Base-by-base conservation (phyloP, 1,140 invertebrate genomes). In the Holcopasites calliopsidis region DNA sequence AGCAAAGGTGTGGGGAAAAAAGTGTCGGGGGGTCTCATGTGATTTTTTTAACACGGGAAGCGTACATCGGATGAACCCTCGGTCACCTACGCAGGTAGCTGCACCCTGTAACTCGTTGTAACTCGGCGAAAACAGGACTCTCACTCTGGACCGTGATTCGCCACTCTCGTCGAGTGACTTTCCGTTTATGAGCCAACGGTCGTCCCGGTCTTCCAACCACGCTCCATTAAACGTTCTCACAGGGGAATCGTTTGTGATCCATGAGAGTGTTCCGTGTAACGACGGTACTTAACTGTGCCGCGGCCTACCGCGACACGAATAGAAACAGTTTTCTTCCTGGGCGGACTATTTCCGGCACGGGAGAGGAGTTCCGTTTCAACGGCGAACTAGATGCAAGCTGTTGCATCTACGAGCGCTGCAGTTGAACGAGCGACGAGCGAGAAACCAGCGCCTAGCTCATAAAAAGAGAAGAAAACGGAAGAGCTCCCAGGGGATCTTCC, bases 11-110 rank as follows among this genome's bases (percentile, higher is more conserved):
- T 16, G n/a, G n/a, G n/a, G 23, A 4, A 26, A 68, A 66, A 16
- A 42, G 38, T n/a, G 11, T 11, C 13, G 3, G 1, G 18, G 10
- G n/a, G 11, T 35, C n/a, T 44, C 54, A 16, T 42, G 31, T 18
- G 21, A 55, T 31, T 6, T 38, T 38, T 54, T 52, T 61, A 18
- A 61, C 26, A 61, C 23, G 31, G 47, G 28, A 69, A 49, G 3
- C 65, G 44, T 26, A 76, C 33, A 57, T 72, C 71, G 42, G 18
- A 21, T 64, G 52, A 31, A 65, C 35, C 66, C 44, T 76, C 18
- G 54, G 31, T 76, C 66, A 76, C 72, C 79, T 50, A 76, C 71
- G 77, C 73, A 71, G 47, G 52, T 65, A 65, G 50, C 76, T 76
- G 50, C 38, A 55, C 26, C 44, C 50, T 64, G 38, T 76, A n/a